Evolutionary conservation across 2,797 vertebrate genomes (phyloP).

Genomic region (Anguilla anguilla): DNA sequence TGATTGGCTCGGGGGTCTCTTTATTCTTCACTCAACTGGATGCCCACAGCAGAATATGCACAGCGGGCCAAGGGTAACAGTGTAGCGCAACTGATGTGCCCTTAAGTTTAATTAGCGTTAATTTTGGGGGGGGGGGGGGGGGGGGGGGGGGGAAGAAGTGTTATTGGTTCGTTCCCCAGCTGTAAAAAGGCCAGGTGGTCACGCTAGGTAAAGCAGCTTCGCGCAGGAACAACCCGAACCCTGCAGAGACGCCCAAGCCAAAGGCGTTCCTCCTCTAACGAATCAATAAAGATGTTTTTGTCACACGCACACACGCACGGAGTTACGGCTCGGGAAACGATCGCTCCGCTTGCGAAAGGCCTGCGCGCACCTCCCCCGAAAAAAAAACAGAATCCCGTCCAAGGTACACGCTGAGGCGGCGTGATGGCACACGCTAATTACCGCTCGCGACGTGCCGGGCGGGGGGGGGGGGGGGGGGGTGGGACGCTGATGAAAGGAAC

Average conservation of each 20-base stretch:
- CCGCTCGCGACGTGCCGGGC: neutral
- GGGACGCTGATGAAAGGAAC: neutral
- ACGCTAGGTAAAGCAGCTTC: neutral
- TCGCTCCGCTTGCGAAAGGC: neutral
- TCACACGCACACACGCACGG: no score
- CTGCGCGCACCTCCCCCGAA: neutral
- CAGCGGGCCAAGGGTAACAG: no score
- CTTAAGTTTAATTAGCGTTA: no score
- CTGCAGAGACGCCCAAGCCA: neutral
- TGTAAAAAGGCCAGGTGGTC: neutral
- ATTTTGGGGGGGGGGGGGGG: no score
- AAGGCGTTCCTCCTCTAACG: no score
- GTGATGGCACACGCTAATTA: neutral
- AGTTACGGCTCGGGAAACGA: no score
- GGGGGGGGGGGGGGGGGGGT: neutral
- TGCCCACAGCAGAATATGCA: neutral
- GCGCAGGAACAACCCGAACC: neutral
- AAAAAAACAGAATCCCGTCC: neutral
- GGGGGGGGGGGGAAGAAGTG: neutral
- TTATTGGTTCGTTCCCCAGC: neutral
- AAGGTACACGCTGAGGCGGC: neutral
- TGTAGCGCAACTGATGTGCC: no score
- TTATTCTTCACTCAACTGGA: neutral
- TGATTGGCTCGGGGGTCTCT: neutral
- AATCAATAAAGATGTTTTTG: neutral